Percentiles rank a stretch among this genome's conserved stretches.
phyloP scores from a whole-genome alignment of 1,140 invertebrate species.

The Drosophila melanica region DNA sequence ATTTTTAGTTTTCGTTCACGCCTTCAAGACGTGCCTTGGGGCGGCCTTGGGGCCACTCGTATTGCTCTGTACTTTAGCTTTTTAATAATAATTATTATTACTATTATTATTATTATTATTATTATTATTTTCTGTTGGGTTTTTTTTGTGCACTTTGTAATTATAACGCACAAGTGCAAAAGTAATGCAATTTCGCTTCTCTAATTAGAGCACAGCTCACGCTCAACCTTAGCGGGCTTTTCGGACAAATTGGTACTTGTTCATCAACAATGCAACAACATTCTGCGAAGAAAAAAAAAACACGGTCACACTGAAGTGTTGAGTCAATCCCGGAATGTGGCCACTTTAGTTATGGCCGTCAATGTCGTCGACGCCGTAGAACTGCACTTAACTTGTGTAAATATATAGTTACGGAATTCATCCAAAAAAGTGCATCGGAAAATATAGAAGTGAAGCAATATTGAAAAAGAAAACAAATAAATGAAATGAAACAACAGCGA shows the following conservation, averaged over 20 bases:
- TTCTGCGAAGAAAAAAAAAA: neutral
- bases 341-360: slow-evolving; percentile 24
- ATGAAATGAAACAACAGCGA: no score
- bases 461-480: slow-evolving; percentile 12
- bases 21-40: slow-evolving; percentile 24
- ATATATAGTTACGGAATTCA: slow-evolving; percentile 77
- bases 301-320: slow-evolving; percentile 48
- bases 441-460: slow-evolving; percentile 10
- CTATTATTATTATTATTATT: slow-evolving; percentile 5
- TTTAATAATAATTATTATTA: slow-evolving; percentile 12
- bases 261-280: slow-evolving; percentile 44
- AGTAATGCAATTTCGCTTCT: slow-evolving; percentile 65
- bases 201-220: slow-evolving; percentile 56
- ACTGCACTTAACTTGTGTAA: slow-evolving; percentile 69
- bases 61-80: slow-evolving; percentile 29
- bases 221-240: slow-evolving; percentile 9
- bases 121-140: slow-evolving; percentile 2
- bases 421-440: slow-evolving; percentile 69
- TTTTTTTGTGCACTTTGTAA: slow-evolving; percentile 39
- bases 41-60: slow-evolving; percentile 37
- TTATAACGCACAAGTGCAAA: slow-evolving; percentile 58
- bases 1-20: slow-evolving; percentile 24
- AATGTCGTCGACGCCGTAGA: slow-evolving; percentile 41
- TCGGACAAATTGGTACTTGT: slow-evolving; percentile 68
- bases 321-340: slow-evolving; percentile 47